phyloP scores from a whole-genome alignment of 2,888 invertebrate species.

The Agrotis clavis region DNA sequence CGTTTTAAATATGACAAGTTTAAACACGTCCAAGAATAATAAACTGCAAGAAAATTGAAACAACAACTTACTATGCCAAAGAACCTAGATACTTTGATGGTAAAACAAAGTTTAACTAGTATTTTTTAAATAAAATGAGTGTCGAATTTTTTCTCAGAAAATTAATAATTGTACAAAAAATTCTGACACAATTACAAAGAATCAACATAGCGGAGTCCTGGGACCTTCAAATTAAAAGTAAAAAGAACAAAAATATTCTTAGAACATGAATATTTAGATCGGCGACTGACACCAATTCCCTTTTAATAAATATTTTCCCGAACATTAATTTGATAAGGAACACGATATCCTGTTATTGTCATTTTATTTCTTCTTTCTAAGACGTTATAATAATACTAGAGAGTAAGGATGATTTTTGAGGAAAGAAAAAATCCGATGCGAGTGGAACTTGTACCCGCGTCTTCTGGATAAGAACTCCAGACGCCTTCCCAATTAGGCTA shows the following conservation, averaged over 20 bases:
- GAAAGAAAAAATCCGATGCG: too few species aligned
- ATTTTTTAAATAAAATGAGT: neutral
- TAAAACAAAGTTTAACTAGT: too few species aligned
- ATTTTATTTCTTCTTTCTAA: constrained; percentile 36
- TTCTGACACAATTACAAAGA: constrained; percentile 20
- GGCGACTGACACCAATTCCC: constrained; percentile 39
- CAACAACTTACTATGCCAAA: too few species aligned
- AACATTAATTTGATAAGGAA: constrained; percentile 46
- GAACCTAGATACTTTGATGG: too few species aligned
- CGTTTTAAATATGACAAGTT: too few species aligned
- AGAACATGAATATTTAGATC: constrained; percentile 41
- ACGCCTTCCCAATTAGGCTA: too few species aligned
- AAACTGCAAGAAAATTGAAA: too few species aligned
- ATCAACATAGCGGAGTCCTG: constrained; percentile 32
- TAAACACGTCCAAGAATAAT: too few species aligned
- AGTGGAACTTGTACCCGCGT: too few species aligned
- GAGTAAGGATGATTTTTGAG: too few species aligned
- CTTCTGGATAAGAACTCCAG: too few species aligned
- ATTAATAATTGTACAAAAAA: neutral
- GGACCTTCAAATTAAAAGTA: constrained; percentile 22
- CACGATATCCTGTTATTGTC: constrained; percentile 39
- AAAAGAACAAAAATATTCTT: constrained; percentile 17
- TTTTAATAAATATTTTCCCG: constrained; percentile 33
- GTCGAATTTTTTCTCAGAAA: neutral
- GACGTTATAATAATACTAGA: constrained; percentile 22